Conservation (phyloP, 2,888 invertebrate species). For the Erannis defoliaria region DNA sequence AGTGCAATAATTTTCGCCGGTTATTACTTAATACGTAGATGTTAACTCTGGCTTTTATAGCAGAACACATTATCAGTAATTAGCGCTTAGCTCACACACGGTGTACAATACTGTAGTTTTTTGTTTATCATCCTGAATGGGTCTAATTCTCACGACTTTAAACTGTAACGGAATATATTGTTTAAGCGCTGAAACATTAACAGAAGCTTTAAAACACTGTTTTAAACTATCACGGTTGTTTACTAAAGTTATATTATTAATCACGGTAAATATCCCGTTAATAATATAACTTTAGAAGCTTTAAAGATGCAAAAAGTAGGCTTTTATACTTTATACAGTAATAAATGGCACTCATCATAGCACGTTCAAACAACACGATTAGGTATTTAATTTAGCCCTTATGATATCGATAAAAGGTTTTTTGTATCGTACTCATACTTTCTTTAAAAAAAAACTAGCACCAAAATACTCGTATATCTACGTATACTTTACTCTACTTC, state of each 20-base stretch:
- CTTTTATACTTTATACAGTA: constrained; percentile 61
- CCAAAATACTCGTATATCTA: too few relatives aligned
- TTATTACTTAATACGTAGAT: constrained; percentile 32
- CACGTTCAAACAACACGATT: constrained; percentile 32
- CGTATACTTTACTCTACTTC: too few relatives aligned
- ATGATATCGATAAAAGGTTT: constrained; percentile 2
- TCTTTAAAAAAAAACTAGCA: too few relatives aligned
- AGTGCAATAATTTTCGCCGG: constrained; percentile 28
- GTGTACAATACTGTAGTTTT: constrained; percentile 38
- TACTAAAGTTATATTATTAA: too few relatives aligned
- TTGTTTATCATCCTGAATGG: constrained; percentile 45
- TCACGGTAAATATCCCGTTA: too few relatives aligned
- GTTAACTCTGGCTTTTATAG: constrained; percentile 38
- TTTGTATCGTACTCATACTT: background rate
- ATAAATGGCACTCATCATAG: constrained; percentile 57
- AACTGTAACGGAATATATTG: constrained; percentile 61
- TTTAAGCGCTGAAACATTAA: constrained; percentile 52
- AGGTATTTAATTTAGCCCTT: constrained; percentile 21
- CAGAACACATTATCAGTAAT: constrained; percentile 37
- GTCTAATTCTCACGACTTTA: constrained; percentile 62
- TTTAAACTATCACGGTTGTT: too few relatives aligned
- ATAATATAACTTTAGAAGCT: too few relatives aligned
- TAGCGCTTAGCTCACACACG: constrained; percentile 36
- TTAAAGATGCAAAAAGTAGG: constrained; percentile 59
- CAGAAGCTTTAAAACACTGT: constrained; percentile 56